A percentile compares a stretch with the other conserved stretches of the same genome.
These are phyloP conservation scores for Gopherus flavomarginatus DNA, from an alignment of 2,113 vertebrate genomes.

Conservation along the genomic window DNA sequence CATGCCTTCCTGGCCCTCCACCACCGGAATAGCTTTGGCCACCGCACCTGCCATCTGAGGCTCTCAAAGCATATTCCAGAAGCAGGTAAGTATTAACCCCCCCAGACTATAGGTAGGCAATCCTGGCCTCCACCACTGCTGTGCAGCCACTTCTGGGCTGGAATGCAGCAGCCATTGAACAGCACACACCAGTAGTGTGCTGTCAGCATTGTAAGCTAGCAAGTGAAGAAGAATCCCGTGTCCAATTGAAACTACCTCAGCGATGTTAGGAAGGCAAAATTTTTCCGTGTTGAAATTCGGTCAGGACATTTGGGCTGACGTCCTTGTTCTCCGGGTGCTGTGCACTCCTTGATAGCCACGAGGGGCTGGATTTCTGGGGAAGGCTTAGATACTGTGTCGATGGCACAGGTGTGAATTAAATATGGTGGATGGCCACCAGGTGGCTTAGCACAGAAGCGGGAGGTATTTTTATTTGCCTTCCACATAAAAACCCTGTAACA, in stretches of 20 bases:
- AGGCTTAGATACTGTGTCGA: background rate
- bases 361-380: background rate
- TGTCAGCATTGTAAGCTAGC: background rate
- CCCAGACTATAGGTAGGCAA: background rate
- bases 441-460: background rate
- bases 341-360: background rate
- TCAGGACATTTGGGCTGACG: background rate
- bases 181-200: background rate
- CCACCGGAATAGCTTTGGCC: conserved; percentile 29
- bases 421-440: background rate
- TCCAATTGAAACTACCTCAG: background rate
- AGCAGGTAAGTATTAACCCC: background rate
- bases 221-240: background rate
- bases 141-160: background rate
- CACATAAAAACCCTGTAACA: background rate
- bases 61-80: background rate
- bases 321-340: background rate
- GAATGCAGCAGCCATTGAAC: background rate
- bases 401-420: background rate
- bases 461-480: background rate
- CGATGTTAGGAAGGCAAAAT: background rate
- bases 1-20: background rate
- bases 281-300: background rate
- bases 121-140: background rate
- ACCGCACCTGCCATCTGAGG: conserved; percentile 9